Evolutionary conservation across 2,113 vertebrate species (phyloP).

Genomic region (Halcyon senegalensis): DNA sequence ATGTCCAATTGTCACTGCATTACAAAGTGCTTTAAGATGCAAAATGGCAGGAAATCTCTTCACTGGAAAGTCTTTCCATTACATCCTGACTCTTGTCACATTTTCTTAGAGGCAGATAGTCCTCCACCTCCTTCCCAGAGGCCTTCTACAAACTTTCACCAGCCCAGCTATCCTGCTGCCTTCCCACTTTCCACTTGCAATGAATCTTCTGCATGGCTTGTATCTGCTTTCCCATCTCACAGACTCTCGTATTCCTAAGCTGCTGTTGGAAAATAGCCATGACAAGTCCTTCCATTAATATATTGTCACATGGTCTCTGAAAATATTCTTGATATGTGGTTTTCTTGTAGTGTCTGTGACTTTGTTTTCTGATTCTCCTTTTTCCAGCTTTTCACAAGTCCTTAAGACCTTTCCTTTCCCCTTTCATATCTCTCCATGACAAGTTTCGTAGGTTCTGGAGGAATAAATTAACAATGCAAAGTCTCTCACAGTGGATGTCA

Average conservation of each 20-base stretch:
- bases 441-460: neutral
- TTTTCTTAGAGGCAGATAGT: neutral
- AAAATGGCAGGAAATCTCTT: conserved; percentile 6
- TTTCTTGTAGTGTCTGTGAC: neutral
- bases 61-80: neutral
- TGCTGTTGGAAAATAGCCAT: neutral
- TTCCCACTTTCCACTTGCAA: neutral
- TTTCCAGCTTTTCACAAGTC: neutral
- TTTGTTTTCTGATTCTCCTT: neutral
- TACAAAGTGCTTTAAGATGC: neutral
- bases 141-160: neutral
- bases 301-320: neutral
- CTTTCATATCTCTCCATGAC: neutral
- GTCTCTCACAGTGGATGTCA: neutral
- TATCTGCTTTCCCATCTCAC: neutral
- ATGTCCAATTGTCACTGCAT: neutral
- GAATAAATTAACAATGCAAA: neutral
- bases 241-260: neutral
- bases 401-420: neutral
- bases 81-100: neutral
- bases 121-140: neutral
- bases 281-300: neutral
- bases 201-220: neutral
- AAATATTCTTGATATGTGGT: neutral
- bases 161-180: neutral